Evolutionary conservation across 2,113 vertebrate genomes (phyloP).

Genomic region (Carassius auratus): DNA sequence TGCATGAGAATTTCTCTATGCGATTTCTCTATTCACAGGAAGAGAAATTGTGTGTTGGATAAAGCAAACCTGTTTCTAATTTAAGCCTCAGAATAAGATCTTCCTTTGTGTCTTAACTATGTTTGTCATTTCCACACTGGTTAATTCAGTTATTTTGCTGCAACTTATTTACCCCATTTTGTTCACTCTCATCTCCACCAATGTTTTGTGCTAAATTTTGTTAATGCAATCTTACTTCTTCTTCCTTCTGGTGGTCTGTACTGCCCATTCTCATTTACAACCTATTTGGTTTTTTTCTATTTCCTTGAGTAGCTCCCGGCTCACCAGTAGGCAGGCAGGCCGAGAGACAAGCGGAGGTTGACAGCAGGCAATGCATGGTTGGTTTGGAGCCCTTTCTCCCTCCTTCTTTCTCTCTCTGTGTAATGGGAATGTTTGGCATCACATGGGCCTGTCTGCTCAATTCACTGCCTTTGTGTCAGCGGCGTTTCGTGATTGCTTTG

Average conservation of each 20-base stretch:
- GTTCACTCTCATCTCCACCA: neutral
- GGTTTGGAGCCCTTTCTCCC: slow-evolving; percentile 4
- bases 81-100: neutral
- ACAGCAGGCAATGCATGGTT: slow-evolving; percentile 39
- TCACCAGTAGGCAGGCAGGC: neutral
- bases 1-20: neutral
- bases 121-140: neutral
- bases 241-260: slow-evolving; percentile 3
- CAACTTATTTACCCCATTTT: neutral
- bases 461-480: slow-evolving; percentile 27
- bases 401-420: slow-evolving; percentile 32
- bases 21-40: neutral
- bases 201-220: neutral
- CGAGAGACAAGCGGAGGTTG: slow-evolving; percentile 4
- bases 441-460: slow-evolving; percentile 36
- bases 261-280: slow-evolving; percentile 24
- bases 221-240: slow-evolving; percentile 32
- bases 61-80: neutral
- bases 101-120: neutral
- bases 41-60: neutral
- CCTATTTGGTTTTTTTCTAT: slow-evolving; percentile 37
- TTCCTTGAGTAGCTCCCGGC: slow-evolving; percentile 3
- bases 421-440: slow-evolving; percentile 37
- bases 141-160: neutral
- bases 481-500: slow-evolving; percentile 39